Conservation (phyloP, 2,797 vertebrate genomes). For the Leucoraja ocellata region DNA sequence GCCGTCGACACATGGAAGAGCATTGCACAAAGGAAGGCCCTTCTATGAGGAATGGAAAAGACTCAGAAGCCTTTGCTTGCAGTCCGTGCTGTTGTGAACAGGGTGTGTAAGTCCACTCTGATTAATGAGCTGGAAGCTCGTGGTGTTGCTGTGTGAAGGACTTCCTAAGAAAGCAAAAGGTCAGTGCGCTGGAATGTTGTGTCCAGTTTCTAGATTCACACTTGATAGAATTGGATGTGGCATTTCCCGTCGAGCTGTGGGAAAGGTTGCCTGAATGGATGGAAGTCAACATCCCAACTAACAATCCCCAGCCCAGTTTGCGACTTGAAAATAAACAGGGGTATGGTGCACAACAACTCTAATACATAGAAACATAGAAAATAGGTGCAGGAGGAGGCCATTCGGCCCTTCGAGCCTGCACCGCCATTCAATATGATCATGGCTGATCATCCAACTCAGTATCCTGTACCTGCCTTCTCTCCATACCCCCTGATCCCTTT, state of each 20-base stretch:
- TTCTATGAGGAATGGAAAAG: not conserved
- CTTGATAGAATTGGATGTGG: constrained; percentile 22
- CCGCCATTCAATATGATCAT: too few relatives aligned
- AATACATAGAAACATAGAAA: too few relatives aligned
- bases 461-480: too few relatives aligned
- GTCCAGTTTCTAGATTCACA: not conserved
- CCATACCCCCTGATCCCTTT: too few relatives aligned
- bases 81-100: not conserved
- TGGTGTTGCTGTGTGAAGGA: not conserved
- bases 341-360: too few relatives aligned
- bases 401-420: too few relatives aligned
- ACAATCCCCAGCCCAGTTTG: not conserved
- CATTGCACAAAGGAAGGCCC: not conserved
- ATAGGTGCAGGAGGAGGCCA: too few relatives aligned
- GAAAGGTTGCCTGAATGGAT: not conserved
- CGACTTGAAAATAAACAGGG: constrained; percentile 15
- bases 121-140: not conserved
- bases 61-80: not conserved
- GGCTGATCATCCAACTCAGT: too few relatives aligned
- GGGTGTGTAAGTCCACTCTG: not conserved
- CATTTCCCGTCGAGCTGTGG: constrained; percentile 13
- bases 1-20: not conserved
- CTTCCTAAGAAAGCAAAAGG: not conserved
- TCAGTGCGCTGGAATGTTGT: not conserved
- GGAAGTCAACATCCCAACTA: not conserved